Base-by-base conservation (phyloP, 2,113 vertebrate species). In the Aythya baeri region DNA sequence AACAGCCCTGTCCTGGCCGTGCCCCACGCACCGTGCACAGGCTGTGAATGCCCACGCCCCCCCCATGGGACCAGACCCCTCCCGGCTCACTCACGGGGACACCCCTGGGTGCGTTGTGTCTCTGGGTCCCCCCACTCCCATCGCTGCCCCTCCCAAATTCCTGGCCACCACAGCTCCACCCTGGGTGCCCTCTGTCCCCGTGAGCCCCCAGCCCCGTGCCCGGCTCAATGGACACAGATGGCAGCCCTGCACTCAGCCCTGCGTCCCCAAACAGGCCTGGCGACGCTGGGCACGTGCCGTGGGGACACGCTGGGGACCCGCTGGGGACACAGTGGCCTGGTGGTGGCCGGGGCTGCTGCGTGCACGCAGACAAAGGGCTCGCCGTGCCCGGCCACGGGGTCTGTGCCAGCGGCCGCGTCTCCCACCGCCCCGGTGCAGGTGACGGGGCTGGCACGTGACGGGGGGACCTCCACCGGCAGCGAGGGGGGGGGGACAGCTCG, bases 71-170 rank as follows among this genome's bases (percentile, higher is more conserved):
- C 62, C 26, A 25, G 38, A 38, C 36, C 50, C 23, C 50, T 4
- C 50, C 50, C 23, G 7, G 50, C 50, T 52, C 13, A 13, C 13
- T 52, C 23, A 13, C 5, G 26, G 36, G 62, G 62, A 17, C 36
- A 41, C 62, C 62, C 26, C 26, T 12, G 26, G 59, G 34, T 2
- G 13, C 1, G 0, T 6, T 3, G 31, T 4, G 61, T 9, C 66
- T 61, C n/a, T 18, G n/a, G 34, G 17, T 20, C 17, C 62, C 5
- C 34, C 11, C 1, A 0, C 4, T 36, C n/a, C 55, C 4, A 0
- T 7, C 18, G 17, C 62, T 14, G n/a, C 25, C n/a, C 17, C 34
- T 71, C 68, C 18, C 34, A n/a, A 18, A 34, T 36, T 52, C 29
- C 63, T 15, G 41, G 13, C 41, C 65, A 14, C 29, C 20, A 3